Evolutionary conservation across 2,113 vertebrate species (phyloP).

Genomic region (Callipepla californica): DNA sequence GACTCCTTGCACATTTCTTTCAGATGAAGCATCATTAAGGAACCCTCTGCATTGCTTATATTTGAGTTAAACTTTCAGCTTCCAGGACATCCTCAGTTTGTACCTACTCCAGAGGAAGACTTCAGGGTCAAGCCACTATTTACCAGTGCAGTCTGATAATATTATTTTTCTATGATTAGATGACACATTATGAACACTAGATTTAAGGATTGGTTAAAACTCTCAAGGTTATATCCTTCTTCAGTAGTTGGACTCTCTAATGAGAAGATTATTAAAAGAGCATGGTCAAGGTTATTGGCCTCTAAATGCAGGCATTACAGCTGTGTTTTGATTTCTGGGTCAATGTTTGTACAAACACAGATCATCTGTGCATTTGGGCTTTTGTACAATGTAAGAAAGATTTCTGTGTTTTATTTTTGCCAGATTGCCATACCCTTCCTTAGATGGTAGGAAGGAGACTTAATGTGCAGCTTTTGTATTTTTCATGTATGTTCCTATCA

Average conservation of each 20-base stretch:
- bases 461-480: neutral
- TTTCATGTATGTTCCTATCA: neutral
- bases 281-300: neutral
- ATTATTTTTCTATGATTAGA: conserved; percentile 36
- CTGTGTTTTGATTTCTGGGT: conserved; percentile 28
- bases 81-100: neutral
- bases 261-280: conserved; percentile 6
- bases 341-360: neutral
- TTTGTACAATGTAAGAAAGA: neutral
- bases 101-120: neutral
- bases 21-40: neutral
- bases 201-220: conserved; percentile 28
- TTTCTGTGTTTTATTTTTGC: neutral
- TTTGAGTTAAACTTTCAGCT: neutral
- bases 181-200: neutral
- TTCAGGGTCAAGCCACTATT: neutral
- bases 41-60: neutral
- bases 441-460: neutral
- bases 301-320: conserved; percentile 54
- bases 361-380: neutral
- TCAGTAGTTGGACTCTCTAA: neutral
- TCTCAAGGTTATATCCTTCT: neutral
- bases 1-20: neutral
- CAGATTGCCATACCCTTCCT: neutral
- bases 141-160: neutral